phyloP scores from a whole-genome alignment of 2,797 vertebrate species.

The Molossus molossus region DNA sequence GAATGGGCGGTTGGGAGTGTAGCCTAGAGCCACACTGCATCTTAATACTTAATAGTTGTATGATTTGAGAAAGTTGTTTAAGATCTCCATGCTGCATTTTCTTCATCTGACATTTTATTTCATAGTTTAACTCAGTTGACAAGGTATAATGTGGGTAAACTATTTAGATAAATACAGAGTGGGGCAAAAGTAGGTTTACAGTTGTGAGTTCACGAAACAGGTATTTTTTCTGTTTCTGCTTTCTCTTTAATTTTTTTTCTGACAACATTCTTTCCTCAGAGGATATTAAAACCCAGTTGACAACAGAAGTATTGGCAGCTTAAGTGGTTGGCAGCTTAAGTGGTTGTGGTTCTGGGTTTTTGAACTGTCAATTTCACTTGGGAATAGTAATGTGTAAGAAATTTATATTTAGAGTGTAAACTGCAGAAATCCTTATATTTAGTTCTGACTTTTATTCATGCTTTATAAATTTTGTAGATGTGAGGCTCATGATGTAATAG shows the following conservation, averaged over 20 bases:
- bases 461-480: slow-evolving; percentile 31
- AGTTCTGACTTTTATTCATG: slow-evolving; percentile 45
- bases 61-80: not conserved
- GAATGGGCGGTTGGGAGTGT: not conserved
- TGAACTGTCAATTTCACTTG: slow-evolving; percentile 38
- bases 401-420: slow-evolving; percentile 47
- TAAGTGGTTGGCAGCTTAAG: not conserved
- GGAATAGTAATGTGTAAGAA: slow-evolving; percentile 20
- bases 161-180: not conserved
- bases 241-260: not conserved
- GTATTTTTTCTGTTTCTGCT: not conserved
- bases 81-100: not conserved
- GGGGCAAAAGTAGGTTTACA: not conserved
- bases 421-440: slow-evolving; percentile 35
- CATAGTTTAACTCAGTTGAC: not conserved
- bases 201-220: not conserved
- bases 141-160: not conserved
- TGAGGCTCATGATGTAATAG: not conserved
- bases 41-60: not conserved
- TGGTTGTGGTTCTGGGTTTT: not conserved
- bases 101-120: not conserved
- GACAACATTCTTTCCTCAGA: not conserved
- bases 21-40: rapidly evolving
- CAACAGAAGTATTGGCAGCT: not conserved
- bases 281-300: slow-evolving; percentile 9